Base-by-base conservation (phyloP, 1,140 invertebrate species). In the Danaus plexippus region DNA sequence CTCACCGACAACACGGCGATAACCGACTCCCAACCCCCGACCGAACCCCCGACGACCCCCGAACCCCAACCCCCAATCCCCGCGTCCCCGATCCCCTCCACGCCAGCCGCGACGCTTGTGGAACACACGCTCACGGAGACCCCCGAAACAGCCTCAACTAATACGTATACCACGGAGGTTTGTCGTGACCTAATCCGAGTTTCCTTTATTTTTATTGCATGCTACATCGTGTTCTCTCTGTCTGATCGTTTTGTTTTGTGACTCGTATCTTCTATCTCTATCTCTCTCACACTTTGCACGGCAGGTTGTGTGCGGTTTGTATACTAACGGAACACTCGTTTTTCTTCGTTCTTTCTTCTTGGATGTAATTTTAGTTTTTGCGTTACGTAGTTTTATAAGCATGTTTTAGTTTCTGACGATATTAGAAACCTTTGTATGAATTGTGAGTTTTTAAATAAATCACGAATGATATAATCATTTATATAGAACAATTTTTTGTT, bases 151-250 rank as follows among this genome's bases (percentile, higher is more conserved):
- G 64, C 79, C 67, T 64, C 74, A 69, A 75, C 83, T 83, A 84
- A 85, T 83, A 75, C 73, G 70, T 83, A 77, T 80, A 76, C 73
- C 63, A 79, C 78, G 61, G 82, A 88, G 86, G 85, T 88, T 88
- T 85, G 86, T 88, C 81, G 71, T 76, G 72, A 75, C 68, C 75
- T 67, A 69, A 66, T 77, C 66, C 55, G 41, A 58, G 9, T 53
- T 58, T 58, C 56, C 56, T 58, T 58, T 32, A 32, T 32, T 32
- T 32, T 32, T 32, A 32, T 32, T 73, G 66, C 61, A 61, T 62
- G 66, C 52, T 61, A 71, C 69, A 71, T 75, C 71, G 63, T 69
- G 74, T 78, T 55, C 44, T 43, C 59, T 64, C 43, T 55, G 42
- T 52, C 44, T 42, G 58, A 47, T 47, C 53, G 56, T 49, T 44